phyloP scores from a whole-genome alignment of 2,113 vertebrate species.

The Cygnus buccinator region DNA sequence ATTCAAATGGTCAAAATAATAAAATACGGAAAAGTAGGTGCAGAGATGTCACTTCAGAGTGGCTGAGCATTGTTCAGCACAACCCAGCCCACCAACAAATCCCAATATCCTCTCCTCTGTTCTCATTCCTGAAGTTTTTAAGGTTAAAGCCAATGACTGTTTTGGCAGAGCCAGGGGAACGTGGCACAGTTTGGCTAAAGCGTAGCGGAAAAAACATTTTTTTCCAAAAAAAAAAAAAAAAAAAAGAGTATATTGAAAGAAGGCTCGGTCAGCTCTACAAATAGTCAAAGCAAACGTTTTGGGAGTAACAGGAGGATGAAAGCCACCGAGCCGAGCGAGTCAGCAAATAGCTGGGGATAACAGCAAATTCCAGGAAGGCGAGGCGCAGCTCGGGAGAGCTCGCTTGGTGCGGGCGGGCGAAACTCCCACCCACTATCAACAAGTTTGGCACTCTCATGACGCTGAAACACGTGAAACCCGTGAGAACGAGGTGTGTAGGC shows the following conservation, averaged over 20 bases:
- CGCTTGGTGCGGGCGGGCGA: neutral
- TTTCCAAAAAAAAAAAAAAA: neutral
- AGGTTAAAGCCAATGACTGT: neutral
- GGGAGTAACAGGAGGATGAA: neutral
- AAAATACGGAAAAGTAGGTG: neutral
- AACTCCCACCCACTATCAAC: neutral
- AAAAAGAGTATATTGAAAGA: neutral
- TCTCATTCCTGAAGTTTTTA: neutral
- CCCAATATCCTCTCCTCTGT: neutral
- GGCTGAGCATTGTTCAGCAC: neutral
- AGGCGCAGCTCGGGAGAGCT: fast-evolving
- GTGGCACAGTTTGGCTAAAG: neutral
- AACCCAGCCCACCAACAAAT: neutral
- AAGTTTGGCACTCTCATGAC: fast-evolving
- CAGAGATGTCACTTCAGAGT: neutral
- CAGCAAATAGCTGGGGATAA: neutral
- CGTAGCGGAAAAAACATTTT: fast-evolving
- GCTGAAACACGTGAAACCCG: fast-evolving
- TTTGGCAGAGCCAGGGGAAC: neutral
- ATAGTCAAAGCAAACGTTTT: neutral
- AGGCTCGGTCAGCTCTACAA: neutral
- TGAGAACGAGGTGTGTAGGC: neutral
- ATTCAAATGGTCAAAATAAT: neutral
- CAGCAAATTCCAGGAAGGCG: neutral
- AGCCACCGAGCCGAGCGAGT: fast-evolving